Evolutionary conservation across 1,140 invertebrate genomes (phyloP).

Genomic region (Aplysia californica): DNA sequence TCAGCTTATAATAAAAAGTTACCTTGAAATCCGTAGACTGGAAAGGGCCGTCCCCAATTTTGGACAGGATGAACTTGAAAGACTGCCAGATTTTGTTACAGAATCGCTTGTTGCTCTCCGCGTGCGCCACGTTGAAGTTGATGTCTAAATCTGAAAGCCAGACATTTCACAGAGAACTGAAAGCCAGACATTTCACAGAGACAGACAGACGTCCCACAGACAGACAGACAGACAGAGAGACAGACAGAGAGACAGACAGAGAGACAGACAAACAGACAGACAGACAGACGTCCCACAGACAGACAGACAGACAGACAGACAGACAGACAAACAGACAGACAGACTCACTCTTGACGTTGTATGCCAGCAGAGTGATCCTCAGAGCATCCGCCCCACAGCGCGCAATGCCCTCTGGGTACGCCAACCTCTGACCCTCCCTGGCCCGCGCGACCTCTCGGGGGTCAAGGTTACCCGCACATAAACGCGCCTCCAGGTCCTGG

Average conservation of each 20-base stretch:
- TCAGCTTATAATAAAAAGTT: slow-evolving; percentile 12
- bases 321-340: neutral
- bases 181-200: neutral
- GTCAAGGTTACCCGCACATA: slow-evolving; percentile 85
- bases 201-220: neutral
- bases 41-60: slow-evolving; percentile 43
- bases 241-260: neutral
- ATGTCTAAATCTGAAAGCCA: slow-evolving; percentile 52
- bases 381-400: slow-evolving; percentile 99
- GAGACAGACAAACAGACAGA: too few species aligned
- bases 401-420: slow-evolving; percentile 97
- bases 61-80: slow-evolving; percentile 53
- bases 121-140: slow-evolving; percentile 57
- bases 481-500: slow-evolving; percentile 77
- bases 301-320: neutral
- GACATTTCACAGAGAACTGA: neutral
- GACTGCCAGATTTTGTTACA: slow-evolving; percentile 69
- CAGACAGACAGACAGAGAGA: neutral
- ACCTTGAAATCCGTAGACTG: slow-evolving; percentile 33
- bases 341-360: slow-evolving; percentile 84
- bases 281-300: neutral
- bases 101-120: slow-evolving; percentile 57
- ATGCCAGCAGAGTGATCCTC: slow-evolving; percentile 93
- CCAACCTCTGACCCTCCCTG: slow-evolving; percentile 80
- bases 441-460: slow-evolving; percentile 86